Conservation (phyloP, 2,888 invertebrate genomes). For the Ochlodes sylvanus region DNA sequence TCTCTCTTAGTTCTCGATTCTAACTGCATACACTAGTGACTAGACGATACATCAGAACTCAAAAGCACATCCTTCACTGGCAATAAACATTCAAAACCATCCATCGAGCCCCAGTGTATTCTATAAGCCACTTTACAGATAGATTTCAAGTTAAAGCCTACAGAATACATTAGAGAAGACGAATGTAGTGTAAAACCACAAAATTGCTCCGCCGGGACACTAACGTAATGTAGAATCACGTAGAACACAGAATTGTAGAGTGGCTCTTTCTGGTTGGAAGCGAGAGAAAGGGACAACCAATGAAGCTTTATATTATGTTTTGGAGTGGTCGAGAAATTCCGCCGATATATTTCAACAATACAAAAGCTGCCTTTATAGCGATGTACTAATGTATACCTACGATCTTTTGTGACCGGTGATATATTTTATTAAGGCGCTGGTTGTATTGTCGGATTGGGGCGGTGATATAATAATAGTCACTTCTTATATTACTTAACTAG, state of each 20-base stretch:
- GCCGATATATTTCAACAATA: constrained; percentile 35
- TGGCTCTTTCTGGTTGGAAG: constrained; percentile 2
- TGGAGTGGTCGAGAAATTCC: constrained; percentile 37
- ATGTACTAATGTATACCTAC: constrained; percentile 35
- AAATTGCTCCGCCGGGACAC: constrained; percentile 33
- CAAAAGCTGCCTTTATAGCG: constrained; percentile 35
- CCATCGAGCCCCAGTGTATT: constrained; percentile 11
- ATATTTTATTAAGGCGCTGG: constrained; percentile 23
- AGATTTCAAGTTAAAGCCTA: constrained; percentile 31
- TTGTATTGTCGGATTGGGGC: not conserved
- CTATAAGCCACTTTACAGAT: constrained; percentile 30
- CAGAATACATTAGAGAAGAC: constrained; percentile 37
- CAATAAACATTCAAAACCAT: constrained; percentile 4
- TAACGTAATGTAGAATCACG: constrained; percentile 31
- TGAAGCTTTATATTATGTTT: constrained; percentile 34
- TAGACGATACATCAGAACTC: not conserved
- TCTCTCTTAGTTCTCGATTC: too few species aligned
- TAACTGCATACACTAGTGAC: too few species aligned
- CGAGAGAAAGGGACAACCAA: constrained; percentile 6
- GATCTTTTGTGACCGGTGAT: constrained; percentile 35
- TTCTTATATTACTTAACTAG: too few species aligned
- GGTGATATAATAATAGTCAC: not conserved
- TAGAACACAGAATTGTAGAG: constrained; percentile 23
- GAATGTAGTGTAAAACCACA: constrained; percentile 37
- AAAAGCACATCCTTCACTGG: constrained; percentile 3